phyloP scores from a whole-genome alignment of 1,140 invertebrate genomes.

The Scaptomyza pallida region DNA sequence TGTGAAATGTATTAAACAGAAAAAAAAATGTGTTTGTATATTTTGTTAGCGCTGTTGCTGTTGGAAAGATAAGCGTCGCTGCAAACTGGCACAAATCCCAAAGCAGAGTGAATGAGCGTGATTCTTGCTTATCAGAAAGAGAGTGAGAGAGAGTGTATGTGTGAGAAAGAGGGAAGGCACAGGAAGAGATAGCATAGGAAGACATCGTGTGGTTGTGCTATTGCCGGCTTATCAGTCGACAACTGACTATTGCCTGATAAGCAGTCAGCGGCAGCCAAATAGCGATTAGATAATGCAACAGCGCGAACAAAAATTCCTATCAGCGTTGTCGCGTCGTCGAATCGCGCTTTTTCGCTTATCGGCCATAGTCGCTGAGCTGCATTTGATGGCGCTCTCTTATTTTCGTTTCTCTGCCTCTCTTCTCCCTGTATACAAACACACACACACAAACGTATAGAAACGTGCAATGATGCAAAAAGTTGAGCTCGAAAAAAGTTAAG shows the following conservation, averaged over 20 bases:
- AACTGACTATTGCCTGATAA: constrained; percentile 36
- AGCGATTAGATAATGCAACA: constrained; percentile 42
- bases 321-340: not conserved
- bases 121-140: constrained; percentile 36
- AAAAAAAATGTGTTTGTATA: constrained; percentile 12
- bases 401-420: not conserved
- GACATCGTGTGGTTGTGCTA: constrained; percentile 38
- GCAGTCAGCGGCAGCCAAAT: constrained; percentile 17
- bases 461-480: not conserved
- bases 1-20: not conserved
- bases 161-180: constrained; percentile 16
- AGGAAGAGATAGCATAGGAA: constrained; percentile 53
- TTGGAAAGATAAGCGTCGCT: constrained; percentile 34
- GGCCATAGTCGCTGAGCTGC: not conserved
- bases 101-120: constrained; percentile 36
- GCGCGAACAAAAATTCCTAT: constrained; percentile 1
- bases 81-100: constrained; percentile 47
- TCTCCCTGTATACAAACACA: not conserved
- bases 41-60: not conserved
- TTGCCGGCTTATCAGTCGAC: constrained; percentile 42
- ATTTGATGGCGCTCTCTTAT: not conserved
- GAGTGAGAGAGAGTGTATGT: constrained; percentile 6
- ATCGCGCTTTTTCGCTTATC: constrained; percentile 9
- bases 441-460: not conserved
- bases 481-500: not conserved